These are phyloP conservation scores for Denticeps clupeoides DNA, from an alignment of 2,797 vertebrate species.

Conservation along the genomic window DNA sequence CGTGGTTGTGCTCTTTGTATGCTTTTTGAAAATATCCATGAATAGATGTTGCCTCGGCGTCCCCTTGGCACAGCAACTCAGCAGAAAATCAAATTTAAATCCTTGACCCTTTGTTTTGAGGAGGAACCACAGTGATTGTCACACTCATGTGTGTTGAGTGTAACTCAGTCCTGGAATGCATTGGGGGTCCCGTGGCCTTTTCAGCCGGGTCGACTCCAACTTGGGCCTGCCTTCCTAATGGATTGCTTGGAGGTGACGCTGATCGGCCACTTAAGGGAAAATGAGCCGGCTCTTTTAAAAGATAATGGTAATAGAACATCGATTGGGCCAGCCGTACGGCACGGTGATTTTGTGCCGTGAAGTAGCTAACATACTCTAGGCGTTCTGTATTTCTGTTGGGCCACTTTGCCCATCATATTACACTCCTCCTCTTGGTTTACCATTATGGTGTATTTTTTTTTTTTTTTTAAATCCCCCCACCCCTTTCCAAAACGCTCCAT, in stretches of 20 bases:
- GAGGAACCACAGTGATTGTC: too few species aligned
- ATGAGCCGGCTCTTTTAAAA: constrained; percentile 41
- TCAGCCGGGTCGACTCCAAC: constrained; percentile 27
- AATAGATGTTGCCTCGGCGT: too few species aligned
- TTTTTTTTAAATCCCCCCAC: too few species aligned
- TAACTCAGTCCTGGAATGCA: constrained; percentile 26
- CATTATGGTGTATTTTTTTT: neutral
- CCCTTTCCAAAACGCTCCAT: too few species aligned
- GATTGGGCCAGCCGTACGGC: constrained; percentile 29
- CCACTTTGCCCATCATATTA: constrained; percentile 31
- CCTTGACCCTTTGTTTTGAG: too few species aligned
- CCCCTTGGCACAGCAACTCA: too few species aligned
- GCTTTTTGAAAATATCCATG: too few species aligned
- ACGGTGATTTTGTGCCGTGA: constrained; percentile 37
- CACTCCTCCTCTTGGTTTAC: constrained; percentile 6
- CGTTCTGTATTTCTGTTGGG: constrained; percentile 1
- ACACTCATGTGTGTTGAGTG: neutral
- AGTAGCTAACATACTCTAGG: constrained; percentile 23
- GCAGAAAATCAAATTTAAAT: too few species aligned
- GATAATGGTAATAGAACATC: constrained; percentile 41
- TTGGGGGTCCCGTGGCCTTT: constrained; percentile 6
- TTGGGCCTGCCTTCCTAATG: constrained; percentile 25
- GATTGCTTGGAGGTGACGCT: constrained; percentile 27
- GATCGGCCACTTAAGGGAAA: constrained; percentile 46
- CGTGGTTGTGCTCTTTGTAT: too few species aligned